phyloP scores from a whole-genome alignment of 2,888 invertebrate genomes.

The Pardosa pseudoannulata region DNA sequence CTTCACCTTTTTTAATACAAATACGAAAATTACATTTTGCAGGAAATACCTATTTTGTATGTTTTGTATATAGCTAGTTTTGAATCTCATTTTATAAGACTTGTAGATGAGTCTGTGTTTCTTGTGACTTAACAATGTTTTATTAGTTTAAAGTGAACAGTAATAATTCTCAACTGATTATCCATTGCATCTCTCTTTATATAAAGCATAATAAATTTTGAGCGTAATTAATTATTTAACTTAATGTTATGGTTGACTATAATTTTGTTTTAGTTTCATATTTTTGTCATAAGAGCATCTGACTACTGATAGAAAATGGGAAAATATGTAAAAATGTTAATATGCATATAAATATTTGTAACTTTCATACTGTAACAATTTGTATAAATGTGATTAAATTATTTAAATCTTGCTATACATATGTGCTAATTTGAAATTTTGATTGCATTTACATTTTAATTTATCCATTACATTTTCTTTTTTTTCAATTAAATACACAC shows the following conservation, averaged over 20 bases:
- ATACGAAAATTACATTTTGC: not conserved
- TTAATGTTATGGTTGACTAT: not conserved
- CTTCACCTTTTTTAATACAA: no score
- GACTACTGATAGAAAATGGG: not conserved
- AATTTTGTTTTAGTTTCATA: not conserved
- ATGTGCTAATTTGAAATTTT: no score
- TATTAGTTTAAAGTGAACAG: not conserved
- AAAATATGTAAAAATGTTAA: constrained; percentile 22
- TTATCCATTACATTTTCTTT: no score
- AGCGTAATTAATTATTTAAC: not conserved
- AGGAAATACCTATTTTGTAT: not conserved
- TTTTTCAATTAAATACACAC: no score
- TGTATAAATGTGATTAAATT: constrained; percentile 35
- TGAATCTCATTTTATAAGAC: not conserved
- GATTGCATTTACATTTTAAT: no score
- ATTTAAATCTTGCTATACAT: constrained; percentile 8
- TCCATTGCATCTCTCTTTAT: not conserved
- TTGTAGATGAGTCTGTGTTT: not conserved
- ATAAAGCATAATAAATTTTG: not conserved
- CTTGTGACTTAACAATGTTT: not conserved
- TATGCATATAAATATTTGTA: constrained; percentile 24
- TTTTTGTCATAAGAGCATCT: not conserved
- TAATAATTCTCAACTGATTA: not conserved
- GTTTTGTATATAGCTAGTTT: not conserved
- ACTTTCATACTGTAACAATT: constrained; percentile 31